Base-by-base conservation (phyloP, 2,797 vertebrate species). In the Psittacula derbiana region DNA sequence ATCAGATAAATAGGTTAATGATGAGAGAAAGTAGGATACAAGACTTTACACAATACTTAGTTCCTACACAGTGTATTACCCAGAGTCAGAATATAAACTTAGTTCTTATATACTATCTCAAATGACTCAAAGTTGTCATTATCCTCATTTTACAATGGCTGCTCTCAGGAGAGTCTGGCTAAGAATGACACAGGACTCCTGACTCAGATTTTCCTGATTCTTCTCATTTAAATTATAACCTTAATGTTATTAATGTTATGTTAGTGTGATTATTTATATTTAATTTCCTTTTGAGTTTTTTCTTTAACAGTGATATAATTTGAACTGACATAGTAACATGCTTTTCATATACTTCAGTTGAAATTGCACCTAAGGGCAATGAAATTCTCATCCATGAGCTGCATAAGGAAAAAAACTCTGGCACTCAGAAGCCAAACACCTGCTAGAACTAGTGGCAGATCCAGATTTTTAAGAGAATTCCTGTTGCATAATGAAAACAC, bases 381-480 rank as follows among this genome's bases (percentile, higher is more conserved):
- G 88, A 95, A 97, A 95, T 91, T 93, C 96, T 96, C 96, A 82
- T 96, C 97, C 89, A 82, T 95, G 95, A 91, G 88, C 86, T 80
- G 44, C 2, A 0, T 38, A 81, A 92, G 46, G 83, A 92, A 92
- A 96, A 95, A 92, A 90, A 20, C 57, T 86, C 76, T 67, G 89
- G 91, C 47, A 33, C 44, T 95, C 80, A 86, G 81, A 92, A 95
- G 95, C 79, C 96, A 97, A 97, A 97, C 97, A 97, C 97, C 97
- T 97, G 97, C 96, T 97, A 88, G 61, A 96, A 91, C 61, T 71
- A 71, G 96, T 93, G 94, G 88, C 21, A 0, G 78, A 96, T 97
- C 93, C 96, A 96, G 91, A 86, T 91, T 96, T 96, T 96, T 86
- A 96, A 95, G 95, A 96, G 96, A 96, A 97, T 95, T 96, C 95